phyloP scores from a whole-genome alignment of 2,888 invertebrate genomes.

The Tetheella fluctuosa region DNA sequence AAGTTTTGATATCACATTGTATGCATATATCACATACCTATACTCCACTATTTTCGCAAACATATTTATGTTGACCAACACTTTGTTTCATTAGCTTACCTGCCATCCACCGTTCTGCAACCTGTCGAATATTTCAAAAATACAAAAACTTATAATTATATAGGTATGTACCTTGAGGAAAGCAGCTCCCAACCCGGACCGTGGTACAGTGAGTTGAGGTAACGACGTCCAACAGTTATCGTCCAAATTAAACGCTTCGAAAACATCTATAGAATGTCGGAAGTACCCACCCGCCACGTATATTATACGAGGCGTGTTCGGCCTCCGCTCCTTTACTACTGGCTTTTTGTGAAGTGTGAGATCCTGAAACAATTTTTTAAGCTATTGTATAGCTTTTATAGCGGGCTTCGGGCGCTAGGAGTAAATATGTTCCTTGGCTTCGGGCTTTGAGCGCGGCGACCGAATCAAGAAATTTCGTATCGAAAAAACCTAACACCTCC shows the following conservation, averaged over 20 bases:
- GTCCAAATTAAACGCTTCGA: slow-evolving; percentile 95
- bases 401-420: no score
- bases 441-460: no score
- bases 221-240: slow-evolving; percentile 93
- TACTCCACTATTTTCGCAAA: no score
- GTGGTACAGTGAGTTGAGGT: slow-evolving; percentile 92
- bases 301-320: slow-evolving; percentile 94
- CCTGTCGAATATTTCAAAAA: no score
- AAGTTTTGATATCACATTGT: background rate
- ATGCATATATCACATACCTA: no score
- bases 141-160: no score
- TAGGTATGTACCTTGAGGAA: slow-evolving; percentile 85
- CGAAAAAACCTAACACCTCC: no score
- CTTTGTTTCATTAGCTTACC: background rate
- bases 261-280: slow-evolving; percentile 92
- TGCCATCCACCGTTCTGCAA: slow-evolving; percentile 15
- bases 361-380: slow-evolving; percentile 87
- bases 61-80: no score
- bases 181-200: slow-evolving; percentile 94
- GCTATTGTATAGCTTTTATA: no score
- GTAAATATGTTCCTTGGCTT: no score
- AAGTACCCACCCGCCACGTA: slow-evolving; percentile 96
- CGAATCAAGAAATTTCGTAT: no score
- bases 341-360: slow-evolving; percentile 94
- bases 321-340: slow-evolving; percentile 92